Conservation (phyloP, 2,113 vertebrate species). For the Dryoscopus gambensis region DNA sequence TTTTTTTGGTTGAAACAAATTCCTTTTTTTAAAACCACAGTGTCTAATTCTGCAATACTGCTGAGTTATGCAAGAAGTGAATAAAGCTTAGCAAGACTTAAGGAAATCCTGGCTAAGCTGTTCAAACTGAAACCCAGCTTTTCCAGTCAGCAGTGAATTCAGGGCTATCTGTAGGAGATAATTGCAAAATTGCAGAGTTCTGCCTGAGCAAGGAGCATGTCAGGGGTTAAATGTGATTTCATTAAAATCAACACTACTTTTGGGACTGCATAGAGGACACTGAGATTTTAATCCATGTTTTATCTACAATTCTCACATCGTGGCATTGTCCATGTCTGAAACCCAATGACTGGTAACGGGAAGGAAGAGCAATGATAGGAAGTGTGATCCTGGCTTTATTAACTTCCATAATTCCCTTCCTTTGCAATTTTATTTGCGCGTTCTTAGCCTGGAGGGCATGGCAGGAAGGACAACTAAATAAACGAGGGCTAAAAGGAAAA, state of each 20-base stretch:
- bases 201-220: no score
- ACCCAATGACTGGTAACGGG: rapidly evolving
- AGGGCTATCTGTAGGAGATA: background rate
- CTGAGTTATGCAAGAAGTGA: background rate
- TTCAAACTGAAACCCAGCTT: background rate
- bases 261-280: background rate
- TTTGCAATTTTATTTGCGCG: background rate
- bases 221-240: background rate
- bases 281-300: background rate
- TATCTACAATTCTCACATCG: rapidly evolving
- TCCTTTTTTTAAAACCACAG: background rate
- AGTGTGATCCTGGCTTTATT: background rate
- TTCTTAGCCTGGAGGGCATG: background rate
- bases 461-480: background rate
- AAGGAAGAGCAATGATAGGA: background rate
- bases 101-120: background rate
- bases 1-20: background rate
- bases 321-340: background rate
- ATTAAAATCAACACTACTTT: background rate
- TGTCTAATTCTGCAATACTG: background rate
- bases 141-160: background rate
- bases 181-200: background rate
- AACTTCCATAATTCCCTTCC: background rate
- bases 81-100: background rate
- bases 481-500: background rate